Evolutionary conservation across 2,113 vertebrate genomes (phyloP), one percentile per base, ranked within the genome.

Genomic region (Microcebus griseorufus): DNA sequence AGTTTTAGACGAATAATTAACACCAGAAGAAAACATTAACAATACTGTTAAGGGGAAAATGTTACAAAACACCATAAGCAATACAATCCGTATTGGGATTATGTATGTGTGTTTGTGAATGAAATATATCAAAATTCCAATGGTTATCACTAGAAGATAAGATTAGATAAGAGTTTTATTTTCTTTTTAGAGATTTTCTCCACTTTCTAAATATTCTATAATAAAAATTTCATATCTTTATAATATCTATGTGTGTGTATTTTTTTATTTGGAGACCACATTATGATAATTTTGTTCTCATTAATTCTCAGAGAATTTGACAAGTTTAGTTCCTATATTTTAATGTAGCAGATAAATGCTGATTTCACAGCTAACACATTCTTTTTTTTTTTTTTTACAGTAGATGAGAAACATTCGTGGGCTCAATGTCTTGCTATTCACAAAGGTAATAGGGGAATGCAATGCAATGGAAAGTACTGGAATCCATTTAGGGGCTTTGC

Each of bases 1-100:
- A 22, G 58, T 75, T 96, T 95, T 90, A 70, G 32, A 92, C 60
- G 42, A 79, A 45, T 37, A 75, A 65, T 75, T 73, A 89, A 67
- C 48, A 90, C 10, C 18, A 37, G 55, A 76, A 76, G 67, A 73
- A 96, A 92, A 78, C n/a, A 91, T 69, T 85, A 88, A 85, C 37
- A 65, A 48, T 89, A 88, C 42, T 12, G 17, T 93, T 62, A 89
- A 65, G 9, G 42, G n/a, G 42, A 22, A 83, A 90, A 48, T 39
- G n/a, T 62, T 51, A 72, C 39, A 62, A 82, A 93, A 81, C 73
- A 75, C 29, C 32, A 5, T 58, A 39, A 93, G 17, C 12, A 55
- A 69, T 42, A 51, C 2, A 27, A 48, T 79, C 51, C 51, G 55
- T 25, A 42, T 17, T 64, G 53, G 25, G 29, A 85, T 18, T 55